Base-by-base conservation (phyloP, 2,113 vertebrate genomes). In the Caretta caretta region DNA sequence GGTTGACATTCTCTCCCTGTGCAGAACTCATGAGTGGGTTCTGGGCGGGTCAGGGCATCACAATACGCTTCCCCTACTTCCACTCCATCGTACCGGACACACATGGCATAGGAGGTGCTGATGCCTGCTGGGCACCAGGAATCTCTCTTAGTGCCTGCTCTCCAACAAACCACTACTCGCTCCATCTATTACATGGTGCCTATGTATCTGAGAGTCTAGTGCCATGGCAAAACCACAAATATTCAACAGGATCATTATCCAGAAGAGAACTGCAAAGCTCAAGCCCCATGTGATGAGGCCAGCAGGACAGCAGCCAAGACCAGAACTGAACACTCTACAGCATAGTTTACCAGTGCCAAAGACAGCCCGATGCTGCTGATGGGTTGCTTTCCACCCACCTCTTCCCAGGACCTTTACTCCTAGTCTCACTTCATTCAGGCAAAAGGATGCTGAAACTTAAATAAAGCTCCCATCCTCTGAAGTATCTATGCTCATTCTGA, bases 21-120 rank as follows among this genome's bases (percentile, higher is more conserved):
- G 94, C 99, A 99, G 93, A 99, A 99, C 84, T 99, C 99, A 0
- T 99, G 99, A 10, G 98, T 99, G 48, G 99, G 99, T 90, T 99
- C 99, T 11, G 99, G 99, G 57, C 98, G 98, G 24, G 98, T 99
- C 92, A 99, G 80, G 79, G 99, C 98, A 90, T 99, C 99, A 7
- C 99, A 99, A 79, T 98, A 98, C 1, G 96, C 97, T 94, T 99
- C 99, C 20, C 99, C 99, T 10, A 99, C 99, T 88, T 99, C 99
- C 54, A 98, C 98, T 3, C 99, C 99, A 1, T 99, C 99, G 0
- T 99, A 99, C 3, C 98, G 98, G n/a, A 99, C 97, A 49, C 99
- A 99, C 84, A 99, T 97, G 0, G 99, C 98, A 1, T 99, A 99
- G 1, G 98, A 99, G 14, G 97, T 97, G 93, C 98, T 98, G 96